phyloP scores from a whole-genome alignment of 2,113 vertebrate species.

The Enhydra lutris region DNA sequence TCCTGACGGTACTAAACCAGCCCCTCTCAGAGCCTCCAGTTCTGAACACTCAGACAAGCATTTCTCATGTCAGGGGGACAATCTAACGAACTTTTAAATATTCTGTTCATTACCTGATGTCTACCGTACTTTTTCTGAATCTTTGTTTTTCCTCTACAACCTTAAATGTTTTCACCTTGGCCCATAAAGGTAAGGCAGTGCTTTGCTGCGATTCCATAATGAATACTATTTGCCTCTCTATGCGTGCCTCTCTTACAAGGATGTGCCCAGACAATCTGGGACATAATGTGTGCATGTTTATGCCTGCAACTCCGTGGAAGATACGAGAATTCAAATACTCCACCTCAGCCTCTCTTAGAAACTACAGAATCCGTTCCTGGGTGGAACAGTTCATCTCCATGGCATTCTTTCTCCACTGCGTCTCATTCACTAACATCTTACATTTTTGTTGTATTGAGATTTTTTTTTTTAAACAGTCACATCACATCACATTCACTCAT shows the following conservation, averaged over 20 bases:
- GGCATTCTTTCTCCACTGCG: neutral
- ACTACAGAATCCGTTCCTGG: neutral
- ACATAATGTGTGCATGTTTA: neutral
- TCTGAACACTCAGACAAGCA: neutral
- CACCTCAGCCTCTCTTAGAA: neutral
- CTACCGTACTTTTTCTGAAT: neutral
- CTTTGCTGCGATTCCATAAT: conserved; percentile 5
- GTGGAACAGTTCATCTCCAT: too few species aligned
- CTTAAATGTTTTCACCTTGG: neutral
- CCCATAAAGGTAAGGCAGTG: neutral
- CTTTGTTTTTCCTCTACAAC: neutral
- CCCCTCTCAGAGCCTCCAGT: neutral
- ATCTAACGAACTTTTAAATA: neutral
- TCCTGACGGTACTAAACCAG: neutral
- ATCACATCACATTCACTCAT: neutral
- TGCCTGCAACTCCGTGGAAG: neutral
- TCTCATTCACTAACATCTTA: neutral
- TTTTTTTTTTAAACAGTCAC: neutral
- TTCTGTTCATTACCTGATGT: neutral
- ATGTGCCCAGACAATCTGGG: too few species aligned
- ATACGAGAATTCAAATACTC: neutral
- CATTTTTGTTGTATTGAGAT: neutral
- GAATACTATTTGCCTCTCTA: neutral
- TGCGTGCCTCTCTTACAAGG: neutral
- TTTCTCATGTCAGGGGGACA: neutral